These are phyloP conservation scores for Sebastes kiyomatsui DNA, from an alignment of 2,797 vertebrate species.

Conservation along the genomic window DNA sequence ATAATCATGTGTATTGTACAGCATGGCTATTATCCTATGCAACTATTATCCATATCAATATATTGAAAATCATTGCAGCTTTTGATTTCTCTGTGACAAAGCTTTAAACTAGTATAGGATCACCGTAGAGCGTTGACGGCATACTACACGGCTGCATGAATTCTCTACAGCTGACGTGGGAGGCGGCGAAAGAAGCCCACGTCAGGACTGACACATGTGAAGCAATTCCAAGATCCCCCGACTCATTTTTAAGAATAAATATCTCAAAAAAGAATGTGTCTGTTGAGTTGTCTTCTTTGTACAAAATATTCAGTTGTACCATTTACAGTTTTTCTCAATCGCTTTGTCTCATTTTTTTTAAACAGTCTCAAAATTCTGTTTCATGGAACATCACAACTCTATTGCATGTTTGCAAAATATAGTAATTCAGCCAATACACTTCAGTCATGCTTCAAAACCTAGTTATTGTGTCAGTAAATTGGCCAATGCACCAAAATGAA, in stretches of 20 bases:
- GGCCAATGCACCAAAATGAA: too few species aligned
- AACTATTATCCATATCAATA: conserved; percentile 86
- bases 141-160: conserved; percentile 88
- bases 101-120: conserved; percentile 88
- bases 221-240: conserved; percentile 82
- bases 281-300: conserved; percentile 13
- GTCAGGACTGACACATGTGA: conserved; percentile 74
- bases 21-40: conserved; percentile 99
- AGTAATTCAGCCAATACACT: too few species aligned
- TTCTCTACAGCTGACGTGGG: conserved; percentile 85
- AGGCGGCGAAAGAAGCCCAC: conserved; percentile 76
- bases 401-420: too few species aligned
- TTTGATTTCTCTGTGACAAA: conserved; percentile 84
- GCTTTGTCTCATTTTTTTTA: too few species aligned
- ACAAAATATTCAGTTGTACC: neutral
- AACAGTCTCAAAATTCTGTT: too few species aligned
- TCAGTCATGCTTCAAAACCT: too few species aligned
- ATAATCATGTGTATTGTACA: conserved; percentile 87
- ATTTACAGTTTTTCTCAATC: too few species aligned
- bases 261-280: conserved; percentile 69
- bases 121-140: conserved; percentile 78
- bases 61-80: conserved; percentile 75
- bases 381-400: too few species aligned
- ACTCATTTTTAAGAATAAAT: conserved; percentile 98
- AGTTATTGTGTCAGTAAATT: too few species aligned